Evolutionary conservation across 1,140 invertebrate species (phyloP), one percentile per base, ranked within the genome.

Genomic region (Aculops lycopersici): DNA sequence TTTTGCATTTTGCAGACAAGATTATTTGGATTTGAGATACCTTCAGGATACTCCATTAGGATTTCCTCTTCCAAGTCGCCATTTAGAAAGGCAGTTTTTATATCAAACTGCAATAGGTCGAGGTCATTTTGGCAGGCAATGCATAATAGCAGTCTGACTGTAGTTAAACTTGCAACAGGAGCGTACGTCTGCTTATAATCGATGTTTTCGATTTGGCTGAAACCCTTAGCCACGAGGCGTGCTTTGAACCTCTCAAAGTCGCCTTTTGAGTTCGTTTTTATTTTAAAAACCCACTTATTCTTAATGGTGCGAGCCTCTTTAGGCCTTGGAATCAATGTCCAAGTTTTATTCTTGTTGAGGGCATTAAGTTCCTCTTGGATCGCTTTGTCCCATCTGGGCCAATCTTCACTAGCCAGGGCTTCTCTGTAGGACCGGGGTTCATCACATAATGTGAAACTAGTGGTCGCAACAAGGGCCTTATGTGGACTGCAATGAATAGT

Each of bases 41-140:
- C 55, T 46, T 58, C 48, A 39, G 59, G 58, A 38, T 52, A 40
- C 44, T 47, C 20, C 49, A 61, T 54, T 39, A 49, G 61, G 1
- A 61, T 52, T 19, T 48, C 49, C 48, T 63, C 59, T 16, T 59
- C 43, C 3, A 60, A 35, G 4, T 51, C 45, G 12, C 52, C 60
- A 50, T 60, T 52, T 44, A 57, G 50, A 45, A 58, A 60, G 0
- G 58, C 56, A n/a, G 51, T 50, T 41, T 53, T 53, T 2, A 51
- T 48, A 48, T 57, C 49, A 21, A 49, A 47, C 40, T 45, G 48
- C 13, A 19, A 20, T 14, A 45, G 21, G 4, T 36, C 15, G 13
- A 40, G 37, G 1, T 45, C 17, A 3, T 21, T 12, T 3, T 45
- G 8, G 1, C 35, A 40, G 17, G 43, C 38, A 8, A 40, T 5